Evolutionary conservation across 1,140 invertebrate genomes (phyloP), one percentile per base, ranked within the genome.

Genomic region (Drosophila baimaii): DNA sequence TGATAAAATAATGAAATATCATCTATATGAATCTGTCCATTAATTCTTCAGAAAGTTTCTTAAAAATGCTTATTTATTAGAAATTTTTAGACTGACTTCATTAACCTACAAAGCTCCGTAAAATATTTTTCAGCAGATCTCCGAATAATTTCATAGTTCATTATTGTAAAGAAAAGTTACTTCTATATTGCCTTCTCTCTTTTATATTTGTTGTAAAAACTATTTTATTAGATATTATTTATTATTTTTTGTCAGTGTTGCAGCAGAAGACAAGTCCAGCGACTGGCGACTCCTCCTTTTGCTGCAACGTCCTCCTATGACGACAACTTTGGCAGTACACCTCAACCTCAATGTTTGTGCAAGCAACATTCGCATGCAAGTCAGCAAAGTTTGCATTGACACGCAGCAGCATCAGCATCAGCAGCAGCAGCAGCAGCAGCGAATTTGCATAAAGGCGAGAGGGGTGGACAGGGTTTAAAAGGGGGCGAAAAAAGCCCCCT

Each of bases 351-450:
- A 90, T 90, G 85, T 90, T 90, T 90, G 86, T 86, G 79, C 79
- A 90, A 82, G 81, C 86, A 90, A 86, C 86, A 90, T 90, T 90
- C 81, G 82, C 79, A 90, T 90, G 86, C 86, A 90, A 90, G 86
- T 90, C 86, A 90, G 86, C 86, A 90, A 90, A 90, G 86, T 90
- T 90, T 90, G 86, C 81, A 90, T 90, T 90, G 79, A 90, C 86
- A 90, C 86, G 82, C 82, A 85, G 81, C 83, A 88, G 75, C 82
- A 81, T 55, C 77, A 83, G 39, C 77, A 77, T 33, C 64, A 70
- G 21, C 59, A 64, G 19, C 31, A 25, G 15, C 41, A 62, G 29
- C 77, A 59, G 37, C 66, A 68, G 21, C 74, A 63, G 21, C 41
- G 74, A 81, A 90, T 90, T 90, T 90, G 88, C 88, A 90, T 90